Percentiles rank a stretch among this genome's conserved stretches.
Evolutionary conservation across 2,797 vertebrate genomes (phyloP).

Genomic region (Pagetopsis macropterus): DNA sequence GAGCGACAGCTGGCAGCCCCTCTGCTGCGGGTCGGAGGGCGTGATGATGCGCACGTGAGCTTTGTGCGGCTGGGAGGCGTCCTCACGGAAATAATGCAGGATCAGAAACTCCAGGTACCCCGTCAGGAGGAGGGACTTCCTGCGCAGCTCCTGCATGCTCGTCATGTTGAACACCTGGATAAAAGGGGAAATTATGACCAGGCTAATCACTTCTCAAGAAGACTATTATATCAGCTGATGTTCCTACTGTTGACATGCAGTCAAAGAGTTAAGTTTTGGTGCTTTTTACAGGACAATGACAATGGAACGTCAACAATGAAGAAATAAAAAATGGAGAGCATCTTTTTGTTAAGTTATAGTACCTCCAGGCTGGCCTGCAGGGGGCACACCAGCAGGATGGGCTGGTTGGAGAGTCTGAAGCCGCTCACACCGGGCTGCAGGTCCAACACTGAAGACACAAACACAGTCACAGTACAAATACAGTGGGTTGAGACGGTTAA

Average conservation of each 20-base stretch:
- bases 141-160: constrained; percentile 87
- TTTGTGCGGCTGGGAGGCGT: constrained; percentile 69
- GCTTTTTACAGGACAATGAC: too few species aligned
- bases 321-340: not conserved
- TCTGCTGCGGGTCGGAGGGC: constrained; percentile 82
- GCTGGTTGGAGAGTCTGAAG: constrained; percentile 94
- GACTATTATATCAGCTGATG: not conserved
- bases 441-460: constrained; percentile 73
- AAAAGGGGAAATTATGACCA: too few species aligned
- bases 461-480: not conserved
- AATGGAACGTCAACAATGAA: too few species aligned
- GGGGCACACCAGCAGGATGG: constrained; percentile 90
- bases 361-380: constrained; percentile 97
- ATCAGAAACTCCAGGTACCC: constrained; percentile 94
- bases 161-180: constrained; percentile 89
- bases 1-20: constrained; percentile 94
- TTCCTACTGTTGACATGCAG: not conserved
- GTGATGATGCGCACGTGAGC: constrained; percentile 88
- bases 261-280: too few species aligned
- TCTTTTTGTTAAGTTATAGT: constrained; percentile 21
- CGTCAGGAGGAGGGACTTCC: constrained; percentile 91
- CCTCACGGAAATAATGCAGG: constrained; percentile 78
- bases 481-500: not conserved
- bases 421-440: constrained; percentile 89
- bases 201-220: too few species aligned